Evolutionary conservation across 2,113 vertebrate species (phyloP), one percentile per base, ranked within the genome.

Genomic region (Brachypteracias leptosomus): DNA sequence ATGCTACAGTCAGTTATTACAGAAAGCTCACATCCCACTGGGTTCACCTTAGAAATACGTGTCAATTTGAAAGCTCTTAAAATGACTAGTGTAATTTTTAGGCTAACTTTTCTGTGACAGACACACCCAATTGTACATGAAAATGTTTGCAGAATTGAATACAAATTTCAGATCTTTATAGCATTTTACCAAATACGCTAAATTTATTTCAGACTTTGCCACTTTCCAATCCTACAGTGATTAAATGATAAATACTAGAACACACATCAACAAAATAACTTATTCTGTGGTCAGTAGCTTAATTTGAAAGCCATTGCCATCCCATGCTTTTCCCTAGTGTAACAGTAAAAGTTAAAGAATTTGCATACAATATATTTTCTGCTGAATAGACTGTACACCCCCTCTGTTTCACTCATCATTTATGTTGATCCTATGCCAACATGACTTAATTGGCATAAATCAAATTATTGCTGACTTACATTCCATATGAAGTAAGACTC

Each of bases 361-460:
- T 89, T 78, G 77, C 94, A 94, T 47, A 57, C 35, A 91, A 80
- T 9, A 55, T 5, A 29, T 93, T 95, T 95, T 94, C 59, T 83
- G 51, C 82, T 88, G 92, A 93, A 90, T 47, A 80, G 52, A 77
- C 88, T 61, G 33, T 25, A 80, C 16, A 33, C 2, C 13, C 38
- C 38, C 49, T 51, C 38, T 62, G 47, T 52, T 95, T 84, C 44
- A 71, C 18, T 16, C 42, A 85, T 13, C 58, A n/a, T 74, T 80
- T 86, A 52, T 49, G 67, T 44, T 93, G 68, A 85, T 77, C 52
- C 59, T 59, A 38, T 55, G 65, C 71, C 85, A 95, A 59, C 0
- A 0, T 52, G 71, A 80, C 54, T 93, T 88, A 89, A 93, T 20
- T 36, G 52, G 46, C 55, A 93, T 96, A 94, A 94, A 93, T 94